Evolutionary conservation across 2,888 invertebrate species (phyloP).

Genomic region (Dasysyrphus albostriatus): DNA sequence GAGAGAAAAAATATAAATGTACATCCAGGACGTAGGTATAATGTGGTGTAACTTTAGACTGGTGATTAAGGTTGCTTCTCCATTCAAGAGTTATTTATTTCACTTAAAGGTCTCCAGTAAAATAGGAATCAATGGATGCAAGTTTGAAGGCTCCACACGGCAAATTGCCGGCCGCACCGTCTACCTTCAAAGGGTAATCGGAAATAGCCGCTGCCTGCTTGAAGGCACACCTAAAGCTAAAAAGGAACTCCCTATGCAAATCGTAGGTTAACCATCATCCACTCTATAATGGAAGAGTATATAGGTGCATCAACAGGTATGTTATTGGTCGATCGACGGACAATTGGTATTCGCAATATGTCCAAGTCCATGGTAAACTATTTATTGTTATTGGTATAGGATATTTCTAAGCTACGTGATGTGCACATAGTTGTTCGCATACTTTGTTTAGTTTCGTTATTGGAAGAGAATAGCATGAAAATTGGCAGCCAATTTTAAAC

Average conservation of each 20-base stretch:
- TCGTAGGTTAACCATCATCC: constrained; percentile 26
- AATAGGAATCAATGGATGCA: constrained; percentile 34
- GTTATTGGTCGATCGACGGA: constrained; percentile 45
- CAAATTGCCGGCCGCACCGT: constrained; percentile 1
- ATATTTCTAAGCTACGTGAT: constrained; percentile 26
- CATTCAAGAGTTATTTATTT: constrained; percentile 67
- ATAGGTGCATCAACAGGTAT: constrained; percentile 9
- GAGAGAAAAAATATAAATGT: not conserved
- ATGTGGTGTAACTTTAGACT: constrained; percentile 47
- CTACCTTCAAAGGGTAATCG: constrained; percentile 61
- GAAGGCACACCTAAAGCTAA: constrained; percentile 36
- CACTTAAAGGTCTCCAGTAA: constrained; percentile 46
- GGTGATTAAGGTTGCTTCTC: constrained; percentile 62
- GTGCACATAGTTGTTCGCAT: constrained; percentile 5
- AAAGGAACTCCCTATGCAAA: constrained; percentile 65
- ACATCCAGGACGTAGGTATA: constrained; percentile 12
- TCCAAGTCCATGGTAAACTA: constrained; percentile 21
- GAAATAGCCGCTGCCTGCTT: constrained; percentile 49
- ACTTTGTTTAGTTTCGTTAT: not conserved
- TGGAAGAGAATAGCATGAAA: constrained; percentile 23
- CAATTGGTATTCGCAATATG: constrained; percentile 10
- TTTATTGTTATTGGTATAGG: constrained; percentile 68
- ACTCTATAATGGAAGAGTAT: constrained; percentile 20
- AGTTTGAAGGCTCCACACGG: not conserved
- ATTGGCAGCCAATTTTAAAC: constrained; percentile 57